phyloP scores from a whole-genome alignment of 2,888 invertebrate species.

The Epinotia ramella region DNA sequence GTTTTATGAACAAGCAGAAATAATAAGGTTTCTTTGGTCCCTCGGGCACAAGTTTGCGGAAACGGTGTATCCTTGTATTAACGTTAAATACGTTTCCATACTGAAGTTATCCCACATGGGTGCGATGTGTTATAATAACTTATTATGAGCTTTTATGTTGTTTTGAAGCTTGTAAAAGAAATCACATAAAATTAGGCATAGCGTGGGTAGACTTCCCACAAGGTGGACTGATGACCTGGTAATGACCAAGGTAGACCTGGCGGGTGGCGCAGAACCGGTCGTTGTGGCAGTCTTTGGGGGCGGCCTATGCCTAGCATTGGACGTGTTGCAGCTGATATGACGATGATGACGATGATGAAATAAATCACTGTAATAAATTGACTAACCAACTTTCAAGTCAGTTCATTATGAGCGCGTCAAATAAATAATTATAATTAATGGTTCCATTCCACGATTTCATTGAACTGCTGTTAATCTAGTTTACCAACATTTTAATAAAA shows the following conservation, averaged over 20 bases:
- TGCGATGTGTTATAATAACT: constrained; percentile 29
- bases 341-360: too few species aligned
- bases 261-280: too few species aligned
- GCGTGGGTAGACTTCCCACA: too few species aligned
- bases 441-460: neutral
- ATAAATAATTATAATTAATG: neutral
- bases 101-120: constrained; percentile 35
- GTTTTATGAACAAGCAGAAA: constrained; percentile 42
- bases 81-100: constrained; percentile 36
- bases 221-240: too few species aligned
- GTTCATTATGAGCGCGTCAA: neutral
- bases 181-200: too few species aligned
- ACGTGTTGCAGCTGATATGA: too few species aligned
- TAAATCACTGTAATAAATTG: neutral
- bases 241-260: too few species aligned
- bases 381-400: neutral
- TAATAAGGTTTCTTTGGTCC: constrained; percentile 42
- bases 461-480: neutral
- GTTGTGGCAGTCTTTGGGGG: too few species aligned
- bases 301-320: too few species aligned
- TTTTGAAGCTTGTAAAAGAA: neutral
- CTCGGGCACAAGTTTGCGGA: constrained; percentile 30
- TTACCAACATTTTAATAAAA: constrained; percentile 9
- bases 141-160: neutral
- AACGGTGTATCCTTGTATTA: constrained; percentile 27